Conservation (phyloP, 2,113 vertebrate genomes). For the Emydura subglobosa region DNA sequence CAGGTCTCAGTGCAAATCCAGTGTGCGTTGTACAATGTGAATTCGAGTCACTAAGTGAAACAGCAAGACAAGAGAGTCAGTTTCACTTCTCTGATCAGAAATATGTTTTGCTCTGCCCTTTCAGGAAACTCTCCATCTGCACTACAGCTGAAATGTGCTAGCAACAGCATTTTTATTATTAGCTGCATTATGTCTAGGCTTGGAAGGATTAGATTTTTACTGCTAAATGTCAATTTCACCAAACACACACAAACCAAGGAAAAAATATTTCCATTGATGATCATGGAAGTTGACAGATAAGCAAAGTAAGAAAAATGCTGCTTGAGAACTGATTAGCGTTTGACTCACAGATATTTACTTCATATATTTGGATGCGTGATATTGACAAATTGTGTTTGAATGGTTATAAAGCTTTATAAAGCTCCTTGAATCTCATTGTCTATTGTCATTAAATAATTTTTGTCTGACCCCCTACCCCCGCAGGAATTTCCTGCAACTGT, state of each 20-base stretch:
- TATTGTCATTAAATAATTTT: background rate
- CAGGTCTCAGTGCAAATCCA: background rate
- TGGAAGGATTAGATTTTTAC: background rate
- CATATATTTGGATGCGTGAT: background rate
- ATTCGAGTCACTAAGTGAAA: background rate
- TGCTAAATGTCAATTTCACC: background rate
- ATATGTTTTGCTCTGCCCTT: background rate
- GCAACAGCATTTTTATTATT: background rate
- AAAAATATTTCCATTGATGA: background rate
- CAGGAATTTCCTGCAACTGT: background rate
- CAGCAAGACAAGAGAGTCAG: background rate
- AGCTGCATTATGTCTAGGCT: background rate
- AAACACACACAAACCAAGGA: background rate
- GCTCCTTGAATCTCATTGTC: background rate
- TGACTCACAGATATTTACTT: background rate
- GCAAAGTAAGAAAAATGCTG: background rate
- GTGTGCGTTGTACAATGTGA: background rate
- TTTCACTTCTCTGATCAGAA: background rate
- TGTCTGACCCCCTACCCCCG: background rate
- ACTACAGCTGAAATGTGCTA: background rate
- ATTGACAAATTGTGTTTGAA: background rate
- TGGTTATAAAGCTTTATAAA: background rate
- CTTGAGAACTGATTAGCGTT: background rate
- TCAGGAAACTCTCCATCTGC: background rate
- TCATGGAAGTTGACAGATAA: background rate